phyloP scores from a whole-genome alignment of 2,797 vertebrate genomes.

The Momotus momota region DNA sequence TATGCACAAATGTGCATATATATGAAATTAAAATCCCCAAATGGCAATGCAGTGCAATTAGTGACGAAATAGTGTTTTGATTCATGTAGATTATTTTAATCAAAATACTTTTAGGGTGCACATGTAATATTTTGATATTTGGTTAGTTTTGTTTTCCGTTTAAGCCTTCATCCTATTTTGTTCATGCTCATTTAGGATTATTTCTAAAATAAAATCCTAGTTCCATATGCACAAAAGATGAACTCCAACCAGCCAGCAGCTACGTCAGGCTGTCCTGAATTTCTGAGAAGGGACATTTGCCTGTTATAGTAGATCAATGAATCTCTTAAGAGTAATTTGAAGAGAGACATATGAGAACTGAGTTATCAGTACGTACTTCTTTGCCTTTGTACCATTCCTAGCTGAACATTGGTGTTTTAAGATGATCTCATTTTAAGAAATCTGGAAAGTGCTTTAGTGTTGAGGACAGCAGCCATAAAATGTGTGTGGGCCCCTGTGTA shows the following conservation, averaged over 20 bases:
- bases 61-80: not conserved
- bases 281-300: not conserved
- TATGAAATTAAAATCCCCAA: not conserved
- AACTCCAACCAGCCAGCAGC: not conserved
- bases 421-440: not conserved
- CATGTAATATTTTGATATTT: rapidly evolving
- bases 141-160: not conserved
- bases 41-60: not conserved
- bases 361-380: not conserved
- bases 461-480: not conserved
- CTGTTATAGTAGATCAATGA: not conserved
- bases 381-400: not conserved
- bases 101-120: not conserved
- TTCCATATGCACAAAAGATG: rapidly evolving
- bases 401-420: not conserved
- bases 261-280: rapidly evolving
- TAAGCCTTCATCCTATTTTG: not conserved
- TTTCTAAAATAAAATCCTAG: not conserved
- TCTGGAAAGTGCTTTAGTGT: not conserved
- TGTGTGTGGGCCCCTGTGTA: rapidly evolving
- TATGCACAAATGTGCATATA: no score
- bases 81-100: not conserved
- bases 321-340: not conserved
- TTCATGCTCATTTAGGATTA: not conserved
- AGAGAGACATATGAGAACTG: not conserved